Evolutionary conservation across 2,888 invertebrate species (phyloP).

Genomic region (Nephrotoma guestfalica): DNA sequence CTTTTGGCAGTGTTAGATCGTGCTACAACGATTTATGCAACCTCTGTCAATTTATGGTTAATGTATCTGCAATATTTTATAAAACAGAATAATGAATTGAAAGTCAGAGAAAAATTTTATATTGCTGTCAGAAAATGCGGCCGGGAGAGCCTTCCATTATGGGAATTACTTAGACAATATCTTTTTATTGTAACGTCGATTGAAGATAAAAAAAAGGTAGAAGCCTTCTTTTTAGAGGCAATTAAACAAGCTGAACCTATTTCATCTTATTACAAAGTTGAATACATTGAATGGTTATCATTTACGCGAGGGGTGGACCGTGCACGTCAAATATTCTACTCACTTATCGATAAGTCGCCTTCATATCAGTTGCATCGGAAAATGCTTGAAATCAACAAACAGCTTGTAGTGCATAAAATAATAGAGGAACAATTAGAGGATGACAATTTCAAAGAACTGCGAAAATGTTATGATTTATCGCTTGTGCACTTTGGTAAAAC

Average conservation of each 20-base stretch:
- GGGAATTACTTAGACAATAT: constrained; percentile 22
- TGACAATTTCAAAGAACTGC: constrained; percentile 34
- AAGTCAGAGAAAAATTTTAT: constrained; percentile 30
- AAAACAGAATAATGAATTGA: constrained; percentile 28
- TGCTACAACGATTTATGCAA: constrained; percentile 33
- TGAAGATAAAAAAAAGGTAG: constrained; percentile 14
- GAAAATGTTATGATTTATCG: constrained; percentile 46
- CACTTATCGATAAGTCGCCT: constrained; percentile 42
- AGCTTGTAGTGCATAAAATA: constrained; percentile 40
- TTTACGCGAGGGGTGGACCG: constrained; percentile 34
- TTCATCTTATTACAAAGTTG: constrained; percentile 21
- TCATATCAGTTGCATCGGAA: neutral
- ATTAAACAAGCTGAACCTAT: constrained; percentile 18
- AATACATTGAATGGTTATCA: constrained; percentile 21
- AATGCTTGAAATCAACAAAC: neutral
- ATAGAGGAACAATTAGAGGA: constrained; percentile 22
- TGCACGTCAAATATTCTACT: constrained; percentile 46
- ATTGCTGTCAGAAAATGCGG: constrained; percentile 21
- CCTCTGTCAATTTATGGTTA: constrained; percentile 37
- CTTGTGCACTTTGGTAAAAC: constrained; percentile 49
- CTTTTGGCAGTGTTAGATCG: constrained; percentile 20
- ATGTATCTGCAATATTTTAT: constrained; percentile 34
- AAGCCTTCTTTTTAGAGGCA: constrained; percentile 15
- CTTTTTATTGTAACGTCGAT: constrained; percentile 20
- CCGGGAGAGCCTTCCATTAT: constrained; percentile 17